A percentile compares a stretch with the other conserved stretches of the same genome.
Conservation (phyloP, 2,113 vertebrate genomes). For the Callipepla squamata region DNA sequence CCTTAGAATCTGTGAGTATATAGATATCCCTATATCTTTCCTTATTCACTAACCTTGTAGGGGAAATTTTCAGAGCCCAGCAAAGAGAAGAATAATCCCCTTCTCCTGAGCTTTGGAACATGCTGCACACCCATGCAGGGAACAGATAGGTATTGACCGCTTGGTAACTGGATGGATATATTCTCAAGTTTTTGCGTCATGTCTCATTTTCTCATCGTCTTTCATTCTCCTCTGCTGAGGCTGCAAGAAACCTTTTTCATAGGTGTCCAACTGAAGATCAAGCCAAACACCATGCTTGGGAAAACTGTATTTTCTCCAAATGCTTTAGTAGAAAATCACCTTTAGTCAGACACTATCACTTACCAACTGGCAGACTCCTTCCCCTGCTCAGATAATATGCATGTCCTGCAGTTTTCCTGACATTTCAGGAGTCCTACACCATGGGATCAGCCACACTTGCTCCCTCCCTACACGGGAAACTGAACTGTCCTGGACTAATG, state of each 20-base stretch:
- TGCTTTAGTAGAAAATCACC: too few relatives aligned
- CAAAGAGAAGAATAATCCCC: rapidly evolving
- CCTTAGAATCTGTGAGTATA: too few relatives aligned
- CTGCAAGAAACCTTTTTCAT: too few relatives aligned
- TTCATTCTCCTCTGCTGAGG: background rate
- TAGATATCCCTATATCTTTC: background rate
- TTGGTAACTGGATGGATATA: too few relatives aligned
- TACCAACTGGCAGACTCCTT: background rate
- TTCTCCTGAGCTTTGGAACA: background rate
- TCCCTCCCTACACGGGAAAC: background rate
- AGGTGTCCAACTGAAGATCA: background rate
- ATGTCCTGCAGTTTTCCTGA: background rate
- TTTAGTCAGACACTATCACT: too few relatives aligned
- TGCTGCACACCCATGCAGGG: rapidly evolving
- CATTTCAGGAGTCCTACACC: background rate
- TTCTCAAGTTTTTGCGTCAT: background rate
- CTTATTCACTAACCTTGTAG: background rate
- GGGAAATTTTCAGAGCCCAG: background rate
- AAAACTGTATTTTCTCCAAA: background rate
- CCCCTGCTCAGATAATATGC: background rate
- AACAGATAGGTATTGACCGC: background rate
- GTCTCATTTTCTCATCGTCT: background rate
- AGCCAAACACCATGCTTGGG: background rate
- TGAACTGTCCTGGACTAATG: background rate
- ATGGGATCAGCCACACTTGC: background rate